Base-by-base conservation (phyloP, 2,888 invertebrate genomes). In the Merodon equestris region DNA sequence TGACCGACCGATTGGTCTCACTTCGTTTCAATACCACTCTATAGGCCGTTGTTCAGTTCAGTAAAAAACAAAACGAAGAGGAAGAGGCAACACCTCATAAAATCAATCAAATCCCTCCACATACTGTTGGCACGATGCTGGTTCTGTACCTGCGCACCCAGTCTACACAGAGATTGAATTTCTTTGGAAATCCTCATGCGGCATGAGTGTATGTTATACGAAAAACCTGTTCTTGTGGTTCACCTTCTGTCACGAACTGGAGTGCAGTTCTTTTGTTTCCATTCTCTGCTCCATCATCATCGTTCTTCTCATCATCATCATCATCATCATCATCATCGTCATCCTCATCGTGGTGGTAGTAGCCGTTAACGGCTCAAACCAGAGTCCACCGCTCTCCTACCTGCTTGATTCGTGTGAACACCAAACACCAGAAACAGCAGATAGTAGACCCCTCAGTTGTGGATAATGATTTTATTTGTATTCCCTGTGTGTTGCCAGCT, bases 401-500 rank as follows among this genome's bases (percentile, higher is more conserved):
- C 47, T 36, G 53, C 51, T 57, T 47, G 57, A 72, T 27, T 27
- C 27, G 27, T n/a, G n/a, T 27, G 7, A 27, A 27, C 27, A 27
- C 27, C 27, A 27, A 27, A 27, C 2, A 27, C 3, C 27, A 27
- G 27, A 27, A 4, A 27, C 3, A 27, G n/a, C n/a, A n/a, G n/a
- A n/a, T n/a, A n/a, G n/a, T n/a, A n/a, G n/a, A n/a, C n/a, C n/a
- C 27, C 27, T 27, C 27, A 27, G 27, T 27, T 7, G 27, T 27
- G 63, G 77, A 77, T 73, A 77, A 77, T 77, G 77, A 77, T 63
- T 77, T 77, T 77, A 77, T 77, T 77, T 77, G 77, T 77, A 77
- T 77, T 77, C 77, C 53, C 77, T 48, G 63, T 73, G 73, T 68
- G 77, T 58, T 73, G 61, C 67, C 67, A 57, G 67, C 61, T 67